Evolutionary conservation across 2,113 vertebrate genomes (phyloP).

Genomic region (Pampusana beccarii): DNA sequence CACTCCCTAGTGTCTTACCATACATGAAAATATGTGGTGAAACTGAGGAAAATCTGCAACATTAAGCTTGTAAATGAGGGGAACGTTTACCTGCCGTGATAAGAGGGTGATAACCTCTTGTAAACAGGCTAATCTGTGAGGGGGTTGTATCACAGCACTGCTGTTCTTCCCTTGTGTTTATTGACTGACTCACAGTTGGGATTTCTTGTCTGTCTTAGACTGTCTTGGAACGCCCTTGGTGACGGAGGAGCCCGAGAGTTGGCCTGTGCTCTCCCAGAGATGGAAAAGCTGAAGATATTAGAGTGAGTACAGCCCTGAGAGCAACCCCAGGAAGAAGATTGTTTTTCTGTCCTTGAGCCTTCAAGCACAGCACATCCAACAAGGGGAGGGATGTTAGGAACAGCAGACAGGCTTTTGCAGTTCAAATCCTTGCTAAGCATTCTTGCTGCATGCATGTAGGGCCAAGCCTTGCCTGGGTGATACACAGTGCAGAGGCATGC

Average conservation of each 20-base stretch:
- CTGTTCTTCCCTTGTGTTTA: neutral
- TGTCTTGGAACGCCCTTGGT: constrained; percentile 88
- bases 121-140: neutral
- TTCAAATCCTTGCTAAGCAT: neutral
- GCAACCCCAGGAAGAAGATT: neutral
- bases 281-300: constrained; percentile 78
- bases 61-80: neutral
- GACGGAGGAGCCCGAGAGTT: constrained; percentile 79
- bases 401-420: neutral
- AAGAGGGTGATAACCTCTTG: neutral
- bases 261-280: constrained; percentile 73
- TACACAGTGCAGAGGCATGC: neutral
- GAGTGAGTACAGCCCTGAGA: constrained; percentile 78
- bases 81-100: neutral
- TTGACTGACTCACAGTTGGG: neutral
- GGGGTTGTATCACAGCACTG: neutral
- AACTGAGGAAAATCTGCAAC: neutral
- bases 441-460: neutral
- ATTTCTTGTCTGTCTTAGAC: constrained; percentile 62
- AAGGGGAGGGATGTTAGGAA: neutral
- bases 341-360: neutral
- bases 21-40: neutral
- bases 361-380: fast-evolving
- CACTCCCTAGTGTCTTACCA: neutral
- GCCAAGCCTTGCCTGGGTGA: neutral